Percentiles rank a stretch among this genome's conserved stretches.
Conservation (phyloP, 1,140 invertebrate species). For the Hyphantria cunea region DNA sequence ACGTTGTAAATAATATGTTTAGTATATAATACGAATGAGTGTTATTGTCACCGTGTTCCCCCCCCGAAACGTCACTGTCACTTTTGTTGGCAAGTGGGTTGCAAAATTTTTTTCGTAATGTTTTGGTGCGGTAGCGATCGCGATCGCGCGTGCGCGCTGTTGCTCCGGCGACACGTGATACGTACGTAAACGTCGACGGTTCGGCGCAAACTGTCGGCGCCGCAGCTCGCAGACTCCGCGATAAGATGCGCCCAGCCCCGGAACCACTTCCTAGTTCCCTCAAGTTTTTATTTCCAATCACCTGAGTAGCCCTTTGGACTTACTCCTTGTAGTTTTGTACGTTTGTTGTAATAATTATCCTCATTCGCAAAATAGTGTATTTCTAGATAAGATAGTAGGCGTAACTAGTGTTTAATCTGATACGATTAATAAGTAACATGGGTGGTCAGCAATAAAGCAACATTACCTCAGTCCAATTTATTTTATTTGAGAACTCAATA, state of each 20-base stretch:
- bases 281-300: slow-evolving; percentile 5
- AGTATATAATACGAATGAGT: slow-evolving; percentile 42
- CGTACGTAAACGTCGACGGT: slow-evolving; percentile 86
- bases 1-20: slow-evolving; percentile 46
- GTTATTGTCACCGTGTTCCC: slow-evolving; percentile 55
- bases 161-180: slow-evolving; percentile 50
- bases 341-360: background rate
- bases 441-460: slow-evolving; percentile 27
- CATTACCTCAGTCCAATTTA: slow-evolving; percentile 35
- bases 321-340: background rate
- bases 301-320: background rate
- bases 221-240: slow-evolving; percentile 54
- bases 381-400: slow-evolving; percentile 13
- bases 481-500: slow-evolving; percentile 38
- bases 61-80: slow-evolving; percentile 75
- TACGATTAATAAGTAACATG: too few species aligned
- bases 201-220: slow-evolving; percentile 86
- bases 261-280: slow-evolving; percentile 46
- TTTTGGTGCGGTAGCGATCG: slow-evolving; percentile 86
- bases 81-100: slow-evolving; percentile 57
- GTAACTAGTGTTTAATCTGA: too few species aligned
- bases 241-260: slow-evolving; percentile 42
- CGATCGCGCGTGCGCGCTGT: slow-evolving; percentile 87
- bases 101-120: slow-evolving; percentile 50
- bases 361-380: slow-evolving; percentile 9